A percentile compares a stretch with the other conserved stretches of the same genome.
These are phyloP conservation scores for Herminia tarsipennalis DNA, from an alignment of 2,888 invertebrate genomes.

Conservation along the genomic window DNA sequence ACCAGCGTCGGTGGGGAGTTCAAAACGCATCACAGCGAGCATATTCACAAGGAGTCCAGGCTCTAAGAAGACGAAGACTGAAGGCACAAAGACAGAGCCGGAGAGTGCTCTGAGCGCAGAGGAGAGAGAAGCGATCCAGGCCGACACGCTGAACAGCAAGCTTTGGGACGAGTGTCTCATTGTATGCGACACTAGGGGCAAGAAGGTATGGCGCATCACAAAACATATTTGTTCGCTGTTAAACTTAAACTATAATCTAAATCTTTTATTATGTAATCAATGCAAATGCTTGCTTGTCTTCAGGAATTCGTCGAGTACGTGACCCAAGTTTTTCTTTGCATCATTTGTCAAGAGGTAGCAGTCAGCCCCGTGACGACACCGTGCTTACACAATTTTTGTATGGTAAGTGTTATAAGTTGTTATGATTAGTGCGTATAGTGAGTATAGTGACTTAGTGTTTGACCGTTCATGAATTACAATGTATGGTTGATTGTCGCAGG, in stretches of 20 bases:
- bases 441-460: not conserved
- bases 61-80: conserved; percentile 25
- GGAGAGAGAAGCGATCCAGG: conserved; percentile 68
- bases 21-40: conserved; percentile 20
- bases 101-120: conserved; percentile 55
- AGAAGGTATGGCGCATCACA: conserved; percentile 59
- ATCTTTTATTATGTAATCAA: no score
- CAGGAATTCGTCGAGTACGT: conserved; percentile 87
- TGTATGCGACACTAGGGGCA: conserved; percentile 74
- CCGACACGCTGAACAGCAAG: conserved; percentile 87
- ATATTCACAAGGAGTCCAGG: conserved; percentile 27
- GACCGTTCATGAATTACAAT: not conserved
- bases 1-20: conserved; percentile 2
- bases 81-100: conserved; percentile 31
- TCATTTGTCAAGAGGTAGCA: conserved; percentile 91
- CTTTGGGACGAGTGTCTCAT: conserved; percentile 88
- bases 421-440: no score
- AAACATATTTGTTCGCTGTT: not conserved
- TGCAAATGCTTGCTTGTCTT: conserved; percentile 11
- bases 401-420: conserved; percentile 85
- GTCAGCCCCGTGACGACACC: conserved; percentile 89
- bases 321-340: conserved; percentile 89
- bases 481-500: conserved; percentile 54
- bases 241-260: no score
- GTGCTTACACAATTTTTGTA: conserved; percentile 91